Conservation (phyloP, 2,113 vertebrate genomes). For the Prionailurus viverrinus region DNA sequence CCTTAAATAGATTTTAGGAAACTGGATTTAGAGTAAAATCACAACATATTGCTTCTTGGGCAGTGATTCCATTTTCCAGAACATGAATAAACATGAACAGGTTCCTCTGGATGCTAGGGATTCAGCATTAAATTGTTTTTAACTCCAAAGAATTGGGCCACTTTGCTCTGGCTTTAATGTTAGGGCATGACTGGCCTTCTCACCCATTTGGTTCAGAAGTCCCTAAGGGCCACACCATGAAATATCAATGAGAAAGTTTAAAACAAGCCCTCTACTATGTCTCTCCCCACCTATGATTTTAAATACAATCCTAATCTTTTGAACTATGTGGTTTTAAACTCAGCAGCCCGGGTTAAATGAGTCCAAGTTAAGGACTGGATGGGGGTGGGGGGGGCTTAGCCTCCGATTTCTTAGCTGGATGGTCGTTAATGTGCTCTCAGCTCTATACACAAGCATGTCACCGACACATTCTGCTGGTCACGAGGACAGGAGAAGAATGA, state of each 20-base stretch:
- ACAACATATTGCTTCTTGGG: constrained; percentile 70
- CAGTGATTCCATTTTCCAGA: constrained; percentile 63
- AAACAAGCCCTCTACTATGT: background rate
- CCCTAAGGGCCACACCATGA: background rate
- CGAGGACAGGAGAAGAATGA: background rate
- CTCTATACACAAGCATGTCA: background rate
- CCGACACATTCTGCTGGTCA: background rate
- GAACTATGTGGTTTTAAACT: background rate
- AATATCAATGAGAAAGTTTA: background rate
- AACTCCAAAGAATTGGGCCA: constrained; percentile 53
- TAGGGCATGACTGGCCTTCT: background rate
- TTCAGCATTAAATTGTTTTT: constrained; percentile 50
- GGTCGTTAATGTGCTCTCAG: background rate
- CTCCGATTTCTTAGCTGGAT: background rate
- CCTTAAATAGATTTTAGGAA: constrained; percentile 74
- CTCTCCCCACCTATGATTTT: background rate
- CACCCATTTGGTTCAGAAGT: background rate
- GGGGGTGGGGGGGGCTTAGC: background rate
- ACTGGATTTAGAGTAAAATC: constrained; percentile 73
- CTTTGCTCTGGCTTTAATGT: constrained; percentile 46
- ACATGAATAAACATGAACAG: constrained; percentile 73
- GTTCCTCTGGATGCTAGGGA: constrained; percentile 27
- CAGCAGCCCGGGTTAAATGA: background rate
- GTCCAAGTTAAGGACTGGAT: background rate
- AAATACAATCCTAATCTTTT: constrained; percentile 8